phyloP scores from a whole-genome alignment of 2,797 vertebrate genomes.

The Pseudocheirus occidentalis region DNA sequence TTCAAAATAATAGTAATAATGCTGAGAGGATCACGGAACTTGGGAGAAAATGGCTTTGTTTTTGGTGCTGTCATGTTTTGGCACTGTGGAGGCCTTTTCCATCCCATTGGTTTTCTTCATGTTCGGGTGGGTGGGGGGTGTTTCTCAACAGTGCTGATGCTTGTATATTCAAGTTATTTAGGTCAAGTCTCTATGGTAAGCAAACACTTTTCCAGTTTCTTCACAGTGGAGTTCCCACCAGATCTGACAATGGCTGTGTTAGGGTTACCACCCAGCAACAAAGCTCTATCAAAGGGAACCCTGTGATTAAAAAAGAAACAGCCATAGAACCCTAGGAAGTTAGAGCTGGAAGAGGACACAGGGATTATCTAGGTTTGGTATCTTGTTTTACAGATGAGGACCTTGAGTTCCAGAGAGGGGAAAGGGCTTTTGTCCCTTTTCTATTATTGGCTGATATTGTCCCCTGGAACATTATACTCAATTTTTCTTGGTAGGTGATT shows the following conservation, averaged over 20 bases:
- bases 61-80: constrained; percentile 44
- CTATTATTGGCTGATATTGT: too few species aligned
- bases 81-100: constrained; percentile 9
- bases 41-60: constrained; percentile 66
- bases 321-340: background rate
- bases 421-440: too few species aligned
- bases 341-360: background rate
- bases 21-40: constrained; percentile 32
- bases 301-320: background rate
- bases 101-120: constrained; percentile 60
- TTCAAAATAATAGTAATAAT: constrained; percentile 32
- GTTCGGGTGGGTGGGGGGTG: constrained; percentile 17
- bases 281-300: background rate
- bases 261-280: background rate
- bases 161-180: constrained; percentile 10
- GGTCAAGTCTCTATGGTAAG: constrained; percentile 15
- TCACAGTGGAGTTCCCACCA: constrained; percentile 10
- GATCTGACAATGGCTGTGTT: background rate
- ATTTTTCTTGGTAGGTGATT: too few species aligned
- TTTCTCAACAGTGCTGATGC: constrained; percentile 2
- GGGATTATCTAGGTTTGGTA: background rate
- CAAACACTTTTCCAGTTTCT: background rate
- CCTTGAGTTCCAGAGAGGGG: background rate
- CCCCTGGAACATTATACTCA: too few species aligned
- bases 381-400: background rate